A percentile compares a stretch with the other conserved stretches of the same genome.
phyloP scores from a whole-genome alignment of 2,113 vertebrate species.

The Brachyhypopomus occidentalis region DNA sequence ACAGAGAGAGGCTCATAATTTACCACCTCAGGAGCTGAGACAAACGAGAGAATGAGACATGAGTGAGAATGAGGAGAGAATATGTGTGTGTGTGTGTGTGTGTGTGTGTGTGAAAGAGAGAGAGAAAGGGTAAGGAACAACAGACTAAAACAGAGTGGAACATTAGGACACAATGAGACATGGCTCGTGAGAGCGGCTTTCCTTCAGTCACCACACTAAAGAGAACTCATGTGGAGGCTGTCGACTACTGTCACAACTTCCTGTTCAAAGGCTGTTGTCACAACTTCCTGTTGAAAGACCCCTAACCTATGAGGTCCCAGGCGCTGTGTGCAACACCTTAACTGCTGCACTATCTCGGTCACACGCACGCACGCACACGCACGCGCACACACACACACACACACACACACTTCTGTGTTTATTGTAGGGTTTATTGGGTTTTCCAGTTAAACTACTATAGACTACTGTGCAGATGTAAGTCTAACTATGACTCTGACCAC shows the following conservation, averaged over 20 bases:
- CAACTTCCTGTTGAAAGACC: neutral
- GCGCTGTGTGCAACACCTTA: neutral
- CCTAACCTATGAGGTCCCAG: neutral
- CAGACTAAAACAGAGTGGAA: neutral
- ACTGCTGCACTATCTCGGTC: neutral
- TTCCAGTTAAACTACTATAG: too few species aligned
- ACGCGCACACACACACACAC: neutral
- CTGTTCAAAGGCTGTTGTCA: neutral
- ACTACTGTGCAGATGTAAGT: too few species aligned
- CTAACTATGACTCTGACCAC: too few species aligned
- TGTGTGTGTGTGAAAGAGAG: neutral
- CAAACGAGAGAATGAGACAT: neutral
- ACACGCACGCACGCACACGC: neutral
- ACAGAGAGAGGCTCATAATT: slow-evolving; percentile 63
- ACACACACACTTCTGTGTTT: neutral
- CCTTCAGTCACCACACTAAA: neutral
- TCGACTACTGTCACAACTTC: neutral
- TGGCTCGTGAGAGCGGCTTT: neutral
- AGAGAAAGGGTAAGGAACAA: neutral
- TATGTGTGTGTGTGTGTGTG: too few species aligned
- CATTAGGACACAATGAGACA: neutral
- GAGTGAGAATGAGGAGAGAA: neutral
- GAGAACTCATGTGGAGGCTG: slow-evolving; percentile 5
- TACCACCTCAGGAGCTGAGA: slow-evolving; percentile 65
- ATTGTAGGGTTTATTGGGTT: too few species aligned